Percentiles rank a stretch among this genome's conserved stretches.
phyloP scores from a whole-genome alignment of 1,140 invertebrate genomes.

The Leptoteleia sp. region DNA sequence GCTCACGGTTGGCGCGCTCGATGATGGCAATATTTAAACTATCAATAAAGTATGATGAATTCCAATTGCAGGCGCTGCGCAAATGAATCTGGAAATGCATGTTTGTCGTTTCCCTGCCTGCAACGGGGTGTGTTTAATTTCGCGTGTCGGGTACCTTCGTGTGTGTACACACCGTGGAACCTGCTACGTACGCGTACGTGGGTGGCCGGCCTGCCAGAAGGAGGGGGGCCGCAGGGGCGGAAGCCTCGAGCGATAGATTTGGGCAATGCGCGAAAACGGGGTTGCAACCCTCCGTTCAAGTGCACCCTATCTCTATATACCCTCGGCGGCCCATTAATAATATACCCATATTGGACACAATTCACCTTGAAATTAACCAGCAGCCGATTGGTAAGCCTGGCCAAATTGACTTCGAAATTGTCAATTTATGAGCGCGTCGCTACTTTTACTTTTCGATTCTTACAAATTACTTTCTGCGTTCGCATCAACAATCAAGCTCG shows the following conservation, averaged over 20 bases:
- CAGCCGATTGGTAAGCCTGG: slow-evolving; percentile 80
- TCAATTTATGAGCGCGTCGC: slow-evolving; percentile 79
- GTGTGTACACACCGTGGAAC: slow-evolving; percentile 23
- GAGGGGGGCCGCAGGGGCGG: slow-evolving; percentile 16
- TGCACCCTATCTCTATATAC: slow-evolving; percentile 73
- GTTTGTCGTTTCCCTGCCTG: slow-evolving; percentile 49
- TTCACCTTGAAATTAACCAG: slow-evolving; percentile 83
- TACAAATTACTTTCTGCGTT: slow-evolving; percentile 6
- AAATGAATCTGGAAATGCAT: slow-evolving; percentile 63
- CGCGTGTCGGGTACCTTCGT: slow-evolving; percentile 68
- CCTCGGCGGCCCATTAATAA: slow-evolving; percentile 80
- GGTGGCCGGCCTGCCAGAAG: slow-evolving; percentile 16
- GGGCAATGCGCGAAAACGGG: slow-evolving; percentile 78
- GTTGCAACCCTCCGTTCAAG: slow-evolving; percentile 75
- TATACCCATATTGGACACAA: slow-evolving; percentile 83
- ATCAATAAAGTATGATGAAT: slow-evolving; percentile 58
- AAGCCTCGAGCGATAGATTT: slow-evolving; percentile 78
- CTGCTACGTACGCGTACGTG: slow-evolving; percentile 5
- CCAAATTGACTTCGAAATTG: slow-evolving; percentile 82
- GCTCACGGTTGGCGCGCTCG: too few relatives aligned
- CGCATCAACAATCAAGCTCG: background rate
- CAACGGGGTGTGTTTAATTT: slow-evolving; percentile 76
- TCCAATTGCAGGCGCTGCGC: slow-evolving; percentile 46
- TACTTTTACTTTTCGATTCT: slow-evolving; percentile 61
- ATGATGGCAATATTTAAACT: too few relatives aligned